phyloP scores from a whole-genome alignment of 1,140 invertebrate genomes.

The Cotesia chilonis region DNA sequence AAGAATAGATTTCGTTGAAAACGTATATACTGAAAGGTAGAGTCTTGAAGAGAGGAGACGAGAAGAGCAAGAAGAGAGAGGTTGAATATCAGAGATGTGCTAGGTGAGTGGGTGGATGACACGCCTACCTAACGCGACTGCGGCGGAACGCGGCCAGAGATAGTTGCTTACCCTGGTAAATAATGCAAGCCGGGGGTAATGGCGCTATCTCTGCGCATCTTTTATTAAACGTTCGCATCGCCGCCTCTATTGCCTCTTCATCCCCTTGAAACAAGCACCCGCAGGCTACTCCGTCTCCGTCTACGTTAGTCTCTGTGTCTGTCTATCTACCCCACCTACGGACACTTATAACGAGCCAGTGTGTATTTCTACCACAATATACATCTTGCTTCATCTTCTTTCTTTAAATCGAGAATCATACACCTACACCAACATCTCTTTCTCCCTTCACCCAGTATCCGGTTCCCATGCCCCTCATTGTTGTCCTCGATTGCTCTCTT shows the following conservation, averaged over 20 bases:
- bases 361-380: background rate
- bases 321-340: background rate
- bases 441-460: background rate
- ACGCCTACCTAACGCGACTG: slow-evolving; percentile 61
- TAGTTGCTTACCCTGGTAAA: slow-evolving; percentile 63
- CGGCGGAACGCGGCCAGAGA: slow-evolving; percentile 61
- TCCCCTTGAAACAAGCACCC: background rate
- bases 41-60: background rate
- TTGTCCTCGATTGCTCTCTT: slow-evolving; percentile 35
- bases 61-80: background rate
- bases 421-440: slow-evolving; percentile 5
- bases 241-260: slow-evolving; percentile 37
- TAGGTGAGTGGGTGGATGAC: slow-evolving; percentile 47
- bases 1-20: slow-evolving; percentile 11
- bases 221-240: slow-evolving; percentile 65
- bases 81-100: slow-evolving; percentile 8
- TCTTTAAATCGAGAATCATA: background rate
- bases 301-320: no score
- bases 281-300: no score
- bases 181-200: slow-evolving; percentile 66
- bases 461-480: background rate
- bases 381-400: background rate
- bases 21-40: slow-evolving; percentile 11
- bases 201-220: slow-evolving; percentile 68
- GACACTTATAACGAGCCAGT: background rate